phyloP scores from a whole-genome alignment of 2,797 vertebrate species.

The Brotula barbata region DNA sequence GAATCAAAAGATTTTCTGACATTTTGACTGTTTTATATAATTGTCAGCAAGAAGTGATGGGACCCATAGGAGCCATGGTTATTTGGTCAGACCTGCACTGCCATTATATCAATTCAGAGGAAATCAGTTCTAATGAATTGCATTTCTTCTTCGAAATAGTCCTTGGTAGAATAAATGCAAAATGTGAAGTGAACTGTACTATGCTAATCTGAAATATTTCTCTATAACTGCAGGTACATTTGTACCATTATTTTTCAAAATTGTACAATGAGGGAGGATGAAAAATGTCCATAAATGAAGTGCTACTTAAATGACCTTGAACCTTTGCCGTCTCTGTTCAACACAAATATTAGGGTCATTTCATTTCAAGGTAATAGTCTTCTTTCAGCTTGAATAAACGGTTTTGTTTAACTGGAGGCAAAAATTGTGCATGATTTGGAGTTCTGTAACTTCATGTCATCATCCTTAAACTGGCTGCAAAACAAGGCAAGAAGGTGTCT shows the following conservation, averaged over 20 bases:
- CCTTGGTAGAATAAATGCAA: not conserved
- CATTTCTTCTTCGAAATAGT: conserved; percentile 2
- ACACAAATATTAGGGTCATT: conserved; percentile 4
- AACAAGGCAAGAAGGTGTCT: not conserved
- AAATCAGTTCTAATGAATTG: not conserved
- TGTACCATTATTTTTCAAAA: conserved; percentile 16
- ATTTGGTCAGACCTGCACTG: not conserved
- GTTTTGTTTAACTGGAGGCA: conserved; percentile 12
- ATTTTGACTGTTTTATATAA: too few relatives aligned
- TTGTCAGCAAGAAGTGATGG: too few relatives aligned
- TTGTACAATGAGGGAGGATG: not conserved
- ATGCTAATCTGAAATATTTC: not conserved
- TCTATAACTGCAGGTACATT: conserved; percentile 20
- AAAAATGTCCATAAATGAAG: conserved; percentile 18
- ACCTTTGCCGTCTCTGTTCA: conserved; percentile 8
- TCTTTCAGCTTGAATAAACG: conserved; percentile 3
- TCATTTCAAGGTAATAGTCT: conserved; percentile 9
- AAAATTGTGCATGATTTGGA: conserved; percentile 1
- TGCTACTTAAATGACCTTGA: conserved; percentile 21
- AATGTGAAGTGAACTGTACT: conserved; percentile 2
- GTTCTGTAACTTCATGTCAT: not conserved
- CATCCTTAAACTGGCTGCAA: not conserved
- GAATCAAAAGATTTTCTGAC: conserved; percentile 18
- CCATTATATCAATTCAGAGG: not conserved
- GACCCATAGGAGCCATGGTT: not conserved